Conservation (phyloP, 1,140 invertebrate species). For the Drosophila sechellia region DNA sequence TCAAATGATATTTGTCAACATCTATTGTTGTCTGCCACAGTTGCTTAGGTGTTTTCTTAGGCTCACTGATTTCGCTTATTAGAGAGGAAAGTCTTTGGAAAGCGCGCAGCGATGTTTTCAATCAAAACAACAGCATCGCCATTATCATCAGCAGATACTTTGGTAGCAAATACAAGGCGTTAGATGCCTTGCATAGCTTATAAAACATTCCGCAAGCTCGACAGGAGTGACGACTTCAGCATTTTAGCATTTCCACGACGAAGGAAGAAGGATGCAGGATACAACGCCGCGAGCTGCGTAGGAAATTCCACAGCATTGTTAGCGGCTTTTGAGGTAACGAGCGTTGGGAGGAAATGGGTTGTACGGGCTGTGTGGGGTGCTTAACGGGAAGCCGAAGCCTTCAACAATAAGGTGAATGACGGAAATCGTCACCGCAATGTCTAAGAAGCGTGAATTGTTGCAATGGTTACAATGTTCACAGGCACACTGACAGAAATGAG, state of each 20-base stretch:
- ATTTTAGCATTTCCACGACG: neutral
- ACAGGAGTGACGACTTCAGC: slow-evolving; percentile 31
- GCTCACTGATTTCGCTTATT: slow-evolving; percentile 18
- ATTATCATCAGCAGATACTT: slow-evolving; percentile 33
- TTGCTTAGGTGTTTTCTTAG: neutral
- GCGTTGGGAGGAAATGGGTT: neutral
- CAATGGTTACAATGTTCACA: slow-evolving; percentile 39
- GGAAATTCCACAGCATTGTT: slow-evolving; percentile 54
- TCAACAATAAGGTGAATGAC: slow-evolving; percentile 28
- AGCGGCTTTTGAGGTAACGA: slow-evolving; percentile 52
- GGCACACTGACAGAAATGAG: slow-evolving; percentile 21
- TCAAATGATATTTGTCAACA: slow-evolving; percentile 30
- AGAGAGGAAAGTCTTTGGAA: slow-evolving; percentile 20
- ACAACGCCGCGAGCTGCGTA: slow-evolving; percentile 43
- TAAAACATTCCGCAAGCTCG: slow-evolving; percentile 62
- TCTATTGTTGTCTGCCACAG: slow-evolving; percentile 7
- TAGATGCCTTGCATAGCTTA: slow-evolving; percentile 67
- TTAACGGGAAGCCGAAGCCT: neutral
- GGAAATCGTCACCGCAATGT: slow-evolving; percentile 64
- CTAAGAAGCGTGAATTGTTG: slow-evolving; percentile 72
- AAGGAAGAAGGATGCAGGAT: slow-evolving; percentile 31
- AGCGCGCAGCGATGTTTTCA: slow-evolving; percentile 56
- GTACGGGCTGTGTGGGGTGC: neutral
- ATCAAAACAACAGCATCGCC: slow-evolving; percentile 50
- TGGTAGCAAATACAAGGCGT: slow-evolving; percentile 49